A percentile compares a stretch with the other conserved stretches of the same genome.
phyloP scores from a whole-genome alignment of 2,888 invertebrate genomes.

The Branchinecta sandiegonensis region DNA sequence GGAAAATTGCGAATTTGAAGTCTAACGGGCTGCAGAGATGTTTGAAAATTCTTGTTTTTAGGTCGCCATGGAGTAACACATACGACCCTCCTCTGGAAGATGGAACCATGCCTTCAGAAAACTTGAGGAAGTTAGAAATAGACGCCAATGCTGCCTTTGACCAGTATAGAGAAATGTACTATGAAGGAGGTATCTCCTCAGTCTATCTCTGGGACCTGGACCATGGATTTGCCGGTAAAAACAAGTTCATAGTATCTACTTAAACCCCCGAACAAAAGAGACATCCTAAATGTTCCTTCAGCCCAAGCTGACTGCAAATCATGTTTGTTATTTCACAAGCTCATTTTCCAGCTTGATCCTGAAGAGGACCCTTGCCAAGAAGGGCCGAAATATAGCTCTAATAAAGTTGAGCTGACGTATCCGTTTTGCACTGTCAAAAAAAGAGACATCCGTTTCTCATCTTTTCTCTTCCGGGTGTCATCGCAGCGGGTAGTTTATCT shows the following conservation, averaged over 20 bases:
- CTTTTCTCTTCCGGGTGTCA: too few species aligned
- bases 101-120: constrained; percentile 95
- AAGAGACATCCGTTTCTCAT: too few species aligned
- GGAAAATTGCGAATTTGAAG: too few species aligned
- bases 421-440: too few species aligned
- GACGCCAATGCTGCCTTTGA: constrained; percentile 98
- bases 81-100: constrained; percentile 96
- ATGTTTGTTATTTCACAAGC: too few species aligned
- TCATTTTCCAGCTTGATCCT: too few species aligned
- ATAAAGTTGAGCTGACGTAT: too few species aligned
- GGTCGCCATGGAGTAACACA: constrained; percentile 97
- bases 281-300: not conserved
- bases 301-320: not conserved
- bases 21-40: not conserved
- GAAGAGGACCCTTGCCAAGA: too few species aligned
- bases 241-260: not conserved
- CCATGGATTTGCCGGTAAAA: constrained; percentile 78
- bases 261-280: not conserved
- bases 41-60: constrained; percentile 31
- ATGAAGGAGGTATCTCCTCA: constrained; percentile 97
- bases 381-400: too few species aligned
- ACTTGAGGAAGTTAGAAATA: constrained; percentile 82
- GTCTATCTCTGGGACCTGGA: constrained; percentile 99
- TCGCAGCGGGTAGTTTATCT: too few species aligned
- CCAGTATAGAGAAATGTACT: constrained; percentile 97